phyloP scores from a whole-genome alignment of 2,113 vertebrate species.

The Misgurnus anguillicaudatus region DNA sequence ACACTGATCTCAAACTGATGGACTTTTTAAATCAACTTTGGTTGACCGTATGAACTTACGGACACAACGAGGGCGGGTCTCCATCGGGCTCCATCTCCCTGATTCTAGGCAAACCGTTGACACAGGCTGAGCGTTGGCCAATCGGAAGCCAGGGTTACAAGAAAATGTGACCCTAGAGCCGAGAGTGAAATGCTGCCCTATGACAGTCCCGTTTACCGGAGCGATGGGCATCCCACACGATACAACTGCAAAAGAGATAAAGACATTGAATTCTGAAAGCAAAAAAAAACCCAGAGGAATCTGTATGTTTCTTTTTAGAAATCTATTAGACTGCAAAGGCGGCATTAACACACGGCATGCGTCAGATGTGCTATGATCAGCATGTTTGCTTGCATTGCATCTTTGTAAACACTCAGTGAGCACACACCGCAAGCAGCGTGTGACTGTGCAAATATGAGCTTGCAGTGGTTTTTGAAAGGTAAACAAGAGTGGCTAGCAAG shows the following conservation, averaged over 20 bases:
- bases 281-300: slow-evolving; percentile 17
- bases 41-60: slow-evolving; percentile 75
- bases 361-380: slow-evolving; percentile 27
- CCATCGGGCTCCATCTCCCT: slow-evolving; percentile 88
- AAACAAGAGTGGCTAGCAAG: slow-evolving; percentile 57
- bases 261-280: background rate
- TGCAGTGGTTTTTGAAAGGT: slow-evolving; percentile 54
- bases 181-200: slow-evolving; percentile 91
- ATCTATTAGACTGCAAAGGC: background rate
- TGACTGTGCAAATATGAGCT: slow-evolving; percentile 62
- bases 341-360: background rate
- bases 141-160: slow-evolving; percentile 87
- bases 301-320: background rate
- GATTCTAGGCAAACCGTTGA: slow-evolving; percentile 83
- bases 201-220: slow-evolving; percentile 86
- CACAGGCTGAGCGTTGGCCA: slow-evolving; percentile 72
- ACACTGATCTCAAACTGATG: background rate
- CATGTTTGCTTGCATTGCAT: slow-evolving; percentile 47
- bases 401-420: background rate
- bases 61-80: slow-evolving; percentile 83
- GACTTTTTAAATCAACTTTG: background rate
- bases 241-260: slow-evolving; percentile 75
- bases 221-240: slow-evolving; percentile 90
- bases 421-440: slow-evolving; percentile 14
- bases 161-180: slow-evolving; percentile 87